Conservation (phyloP, 2,888 invertebrate species). For the Stenodema calcarata region DNA sequence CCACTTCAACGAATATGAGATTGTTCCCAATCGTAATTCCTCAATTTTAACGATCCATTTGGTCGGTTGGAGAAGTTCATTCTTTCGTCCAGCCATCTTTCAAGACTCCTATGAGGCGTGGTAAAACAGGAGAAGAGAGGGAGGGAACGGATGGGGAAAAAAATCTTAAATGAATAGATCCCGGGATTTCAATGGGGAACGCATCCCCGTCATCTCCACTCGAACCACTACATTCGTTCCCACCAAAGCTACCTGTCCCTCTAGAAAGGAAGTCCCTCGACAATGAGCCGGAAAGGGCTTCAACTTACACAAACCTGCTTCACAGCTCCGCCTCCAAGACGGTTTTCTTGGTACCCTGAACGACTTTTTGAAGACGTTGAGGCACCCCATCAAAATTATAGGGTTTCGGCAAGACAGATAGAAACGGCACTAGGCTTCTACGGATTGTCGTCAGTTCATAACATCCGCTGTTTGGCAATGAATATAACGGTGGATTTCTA, state of each 20-base stretch:
- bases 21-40: too few species aligned
- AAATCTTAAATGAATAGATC: constrained; percentile 38
- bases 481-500: background rate
- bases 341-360: background rate
- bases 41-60: background rate
- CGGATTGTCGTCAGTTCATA: background rate
- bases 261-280: background rate
- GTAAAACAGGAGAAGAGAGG: background rate
- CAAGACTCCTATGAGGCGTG: background rate
- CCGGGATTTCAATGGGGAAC: constrained; percentile 14
- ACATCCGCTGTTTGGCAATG: constrained; percentile 19
- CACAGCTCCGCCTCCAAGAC: constrained; percentile 19
- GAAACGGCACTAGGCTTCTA: background rate
- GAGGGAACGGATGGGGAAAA: background rate
- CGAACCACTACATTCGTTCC: constrained; percentile 15
- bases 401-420: background rate
- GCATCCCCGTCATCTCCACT: constrained; percentile 23
- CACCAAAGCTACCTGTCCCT: constrained; percentile 25
- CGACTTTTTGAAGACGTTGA: constrained; percentile 22
- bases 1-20: too few species aligned
- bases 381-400: background rate
- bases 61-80: background rate
- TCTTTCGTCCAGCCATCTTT: background rate
- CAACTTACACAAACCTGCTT: constrained; percentile 38
- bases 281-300: constrained; percentile 42